A percentile compares a stretch with the other conserved stretches of the same genome.
Conservation (phyloP, 2,113 vertebrate species). For the Pollachius pollachius region DNA sequence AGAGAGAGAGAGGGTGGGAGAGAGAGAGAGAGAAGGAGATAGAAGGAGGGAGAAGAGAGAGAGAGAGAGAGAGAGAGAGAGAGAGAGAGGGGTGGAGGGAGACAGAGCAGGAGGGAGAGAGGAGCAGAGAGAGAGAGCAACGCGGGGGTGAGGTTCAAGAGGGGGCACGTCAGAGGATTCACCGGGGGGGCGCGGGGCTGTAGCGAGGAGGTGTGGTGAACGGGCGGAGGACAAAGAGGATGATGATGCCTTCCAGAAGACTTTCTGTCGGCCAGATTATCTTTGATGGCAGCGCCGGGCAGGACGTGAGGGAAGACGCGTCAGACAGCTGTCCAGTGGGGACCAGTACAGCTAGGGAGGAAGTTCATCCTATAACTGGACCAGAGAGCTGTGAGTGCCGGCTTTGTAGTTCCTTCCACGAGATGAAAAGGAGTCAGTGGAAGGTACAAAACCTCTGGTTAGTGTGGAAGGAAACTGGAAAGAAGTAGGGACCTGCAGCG, state of each 20-base stretch:
- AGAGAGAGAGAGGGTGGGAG: constrained; percentile 34
- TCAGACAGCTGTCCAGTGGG: constrained; percentile 26
- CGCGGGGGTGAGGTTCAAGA: too few species aligned
- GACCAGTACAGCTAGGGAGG: too few species aligned
- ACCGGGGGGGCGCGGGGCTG: constrained; percentile 5
- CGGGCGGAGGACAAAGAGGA: constrained; percentile 60
- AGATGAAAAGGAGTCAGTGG: too few species aligned
- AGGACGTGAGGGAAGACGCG: constrained; percentile 41
- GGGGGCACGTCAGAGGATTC: too few species aligned
- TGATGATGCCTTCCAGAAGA: constrained; percentile 51
- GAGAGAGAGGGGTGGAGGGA: constrained; percentile 37
- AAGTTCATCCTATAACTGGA: too few species aligned
- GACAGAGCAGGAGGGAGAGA: constrained; percentile 34
- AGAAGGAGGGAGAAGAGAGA: constrained; percentile 32
- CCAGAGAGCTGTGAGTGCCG: too few species aligned
- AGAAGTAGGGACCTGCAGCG: too few species aligned
- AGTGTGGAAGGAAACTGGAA: too few species aligned
- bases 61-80: constrained; percentile 6
- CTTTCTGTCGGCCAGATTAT: constrained; percentile 61
- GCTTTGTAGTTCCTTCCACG: too few species aligned
- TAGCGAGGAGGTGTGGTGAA: constrained; percentile 40
- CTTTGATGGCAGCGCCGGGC: constrained; percentile 41
- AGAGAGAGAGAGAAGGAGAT: constrained; percentile 32
- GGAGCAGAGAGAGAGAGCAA: constrained; percentile 11
- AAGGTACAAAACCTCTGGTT: too few species aligned